phyloP scores from a whole-genome alignment of 1,140 invertebrate genomes.

The Polypedilum vanderplanki region DNA sequence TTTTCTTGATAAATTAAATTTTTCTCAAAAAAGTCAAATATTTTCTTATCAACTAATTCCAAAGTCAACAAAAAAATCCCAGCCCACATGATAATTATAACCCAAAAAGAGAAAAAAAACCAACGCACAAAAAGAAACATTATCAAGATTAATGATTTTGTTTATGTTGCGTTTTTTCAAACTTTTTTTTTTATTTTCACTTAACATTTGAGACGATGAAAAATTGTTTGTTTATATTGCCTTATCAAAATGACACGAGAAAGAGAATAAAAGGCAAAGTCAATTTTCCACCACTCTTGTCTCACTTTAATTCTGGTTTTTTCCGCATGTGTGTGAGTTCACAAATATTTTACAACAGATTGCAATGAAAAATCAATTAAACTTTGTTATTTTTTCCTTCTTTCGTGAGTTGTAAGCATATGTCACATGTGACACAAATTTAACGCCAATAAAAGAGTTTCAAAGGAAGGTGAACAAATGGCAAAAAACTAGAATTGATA shows the following conservation, averaged over 20 bases:
- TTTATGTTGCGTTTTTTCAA: slow-evolving; percentile 5
- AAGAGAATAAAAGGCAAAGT: neutral
- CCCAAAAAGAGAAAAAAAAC: no score
- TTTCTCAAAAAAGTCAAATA: no score
- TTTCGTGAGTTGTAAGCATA: neutral
- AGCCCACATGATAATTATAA: no score
- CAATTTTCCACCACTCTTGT: no score
- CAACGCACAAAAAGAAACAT: no score
- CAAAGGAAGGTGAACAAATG: neutral
- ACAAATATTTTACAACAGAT: no score
- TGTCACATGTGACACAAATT: neutral
- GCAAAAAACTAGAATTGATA: neutral
- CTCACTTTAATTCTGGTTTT: neutral
- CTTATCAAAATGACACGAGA: neutral
- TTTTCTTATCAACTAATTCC: no score
- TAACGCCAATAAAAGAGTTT: neutral
- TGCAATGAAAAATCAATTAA: slow-evolving; percentile 15
- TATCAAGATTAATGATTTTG: slow-evolving; percentile 14
- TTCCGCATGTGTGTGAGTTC: neutral
- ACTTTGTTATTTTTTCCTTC: neutral
- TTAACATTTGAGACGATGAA: neutral
- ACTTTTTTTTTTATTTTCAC: neutral
- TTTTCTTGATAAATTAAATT: no score
- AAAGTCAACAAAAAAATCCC: no score
- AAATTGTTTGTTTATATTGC: no score